These are phyloP conservation scores for Vultur gryphus DNA, from an alignment of 2,797 vertebrate species.

Conservation along the genomic window DNA sequence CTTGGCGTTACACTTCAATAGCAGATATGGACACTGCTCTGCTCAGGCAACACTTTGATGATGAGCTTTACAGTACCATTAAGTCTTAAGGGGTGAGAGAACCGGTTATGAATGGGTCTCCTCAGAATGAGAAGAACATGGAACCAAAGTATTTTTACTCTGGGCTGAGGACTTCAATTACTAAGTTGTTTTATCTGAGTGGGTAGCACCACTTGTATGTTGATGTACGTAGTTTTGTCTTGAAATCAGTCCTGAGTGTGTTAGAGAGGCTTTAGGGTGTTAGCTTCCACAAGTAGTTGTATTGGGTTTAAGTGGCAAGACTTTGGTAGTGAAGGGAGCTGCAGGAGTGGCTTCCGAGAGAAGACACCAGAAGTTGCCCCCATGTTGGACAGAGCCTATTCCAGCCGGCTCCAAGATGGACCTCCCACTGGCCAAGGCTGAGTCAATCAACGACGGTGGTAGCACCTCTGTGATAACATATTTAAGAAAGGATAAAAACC, in stretches of 20 bases:
- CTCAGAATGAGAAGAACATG: not conserved
- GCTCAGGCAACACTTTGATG: not conserved
- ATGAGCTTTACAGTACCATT: not conserved
- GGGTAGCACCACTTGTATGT: not conserved
- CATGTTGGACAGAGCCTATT: not conserved
- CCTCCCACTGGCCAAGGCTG: rapidly evolving
- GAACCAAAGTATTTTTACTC: not conserved
- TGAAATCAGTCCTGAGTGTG: not conserved
- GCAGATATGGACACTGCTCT: not conserved
- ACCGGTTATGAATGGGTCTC: not conserved
- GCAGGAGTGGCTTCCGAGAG: too few species aligned
- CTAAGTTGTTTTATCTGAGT: not conserved
- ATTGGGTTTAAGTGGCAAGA: not conserved
- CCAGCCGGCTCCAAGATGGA: not conserved
- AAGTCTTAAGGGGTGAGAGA: not conserved
- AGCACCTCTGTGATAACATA: not conserved
- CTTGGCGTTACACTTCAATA: not conserved
- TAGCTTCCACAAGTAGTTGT: not conserved
- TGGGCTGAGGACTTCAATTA: not conserved
- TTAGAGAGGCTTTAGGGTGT: not conserved
- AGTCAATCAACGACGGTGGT: rapidly evolving
- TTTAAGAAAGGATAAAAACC: not conserved
- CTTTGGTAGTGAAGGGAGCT: not conserved
- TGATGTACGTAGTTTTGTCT: not conserved
- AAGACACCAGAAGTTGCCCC: not conserved